A percentile compares a stretch with the other conserved stretches of the same genome.
These are phyloP conservation scores for Teleogryllus occipitalis DNA, from an alignment of 1,140 invertebrate genomes.

Conservation along the genomic window DNA sequence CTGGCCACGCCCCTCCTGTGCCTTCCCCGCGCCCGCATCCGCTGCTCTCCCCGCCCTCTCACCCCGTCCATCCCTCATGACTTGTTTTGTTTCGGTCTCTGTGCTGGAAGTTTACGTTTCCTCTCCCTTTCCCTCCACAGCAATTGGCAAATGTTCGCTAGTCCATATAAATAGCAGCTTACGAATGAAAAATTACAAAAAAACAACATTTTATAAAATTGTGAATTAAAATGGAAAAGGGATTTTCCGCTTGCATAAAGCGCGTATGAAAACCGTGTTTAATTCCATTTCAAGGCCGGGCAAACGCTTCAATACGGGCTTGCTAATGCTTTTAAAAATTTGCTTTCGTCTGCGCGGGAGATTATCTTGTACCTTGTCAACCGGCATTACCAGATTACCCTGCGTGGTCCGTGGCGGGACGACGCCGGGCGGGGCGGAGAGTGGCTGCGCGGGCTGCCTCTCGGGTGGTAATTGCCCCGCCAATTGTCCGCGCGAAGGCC, in stretches of 20 bases:
- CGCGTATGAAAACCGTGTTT: not conserved
- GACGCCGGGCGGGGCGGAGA: not conserved
- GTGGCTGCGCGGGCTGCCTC: too few species aligned
- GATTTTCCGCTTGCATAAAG: not conserved
- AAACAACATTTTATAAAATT: not conserved
- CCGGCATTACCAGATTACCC: not conserved
- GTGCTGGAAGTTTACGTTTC: not conserved
- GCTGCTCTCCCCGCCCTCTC: too few species aligned
- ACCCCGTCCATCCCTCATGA: not conserved
- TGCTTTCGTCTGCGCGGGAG: not conserved
- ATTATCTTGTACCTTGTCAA: conserved; percentile 5
- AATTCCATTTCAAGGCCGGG: not conserved
- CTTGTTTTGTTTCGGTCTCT: not conserved
- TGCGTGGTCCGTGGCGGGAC: not conserved
- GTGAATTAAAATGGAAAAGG: not conserved
- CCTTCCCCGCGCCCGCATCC: not conserved
- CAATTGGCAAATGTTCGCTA: conserved; percentile 1
- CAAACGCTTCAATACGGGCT: not conserved
- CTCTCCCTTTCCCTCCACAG: not conserved
- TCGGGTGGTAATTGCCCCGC: not conserved
- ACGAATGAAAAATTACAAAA: conserved; percentile 2
- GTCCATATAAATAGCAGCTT: not conserved
- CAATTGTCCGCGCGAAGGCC: not conserved
- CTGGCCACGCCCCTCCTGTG: not conserved
- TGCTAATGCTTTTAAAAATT: conserved; percentile 1